Evolutionary conservation across 2,888 invertebrate species (phyloP).

Genomic region (Labia minor): DNA sequence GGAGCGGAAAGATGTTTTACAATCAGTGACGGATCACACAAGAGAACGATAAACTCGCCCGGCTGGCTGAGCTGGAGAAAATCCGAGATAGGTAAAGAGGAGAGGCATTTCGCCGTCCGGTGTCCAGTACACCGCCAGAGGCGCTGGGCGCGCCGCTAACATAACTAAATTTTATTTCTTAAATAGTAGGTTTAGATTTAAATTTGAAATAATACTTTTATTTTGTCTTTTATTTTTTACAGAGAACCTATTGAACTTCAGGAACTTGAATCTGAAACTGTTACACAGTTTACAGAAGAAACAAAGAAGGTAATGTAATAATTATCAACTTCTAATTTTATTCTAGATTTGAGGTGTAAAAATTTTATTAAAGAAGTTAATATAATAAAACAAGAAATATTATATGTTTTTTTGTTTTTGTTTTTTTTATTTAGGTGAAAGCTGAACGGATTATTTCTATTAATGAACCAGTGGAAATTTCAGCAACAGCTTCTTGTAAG

Average conservation of each 20-base stretch:
- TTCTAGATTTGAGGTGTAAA: conserved; percentile 24
- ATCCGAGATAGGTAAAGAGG: too few species aligned
- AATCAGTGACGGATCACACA: too few species aligned
- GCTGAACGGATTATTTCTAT: conserved; percentile 44
- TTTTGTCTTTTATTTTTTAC: conserved; percentile 22
- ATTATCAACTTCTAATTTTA: conserved; percentile 27
- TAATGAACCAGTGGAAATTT: conserved; percentile 48
- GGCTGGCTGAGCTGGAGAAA: too few species aligned
- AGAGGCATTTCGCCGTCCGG: too few species aligned
- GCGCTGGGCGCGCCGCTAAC: too few species aligned
- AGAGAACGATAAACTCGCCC: too few species aligned
- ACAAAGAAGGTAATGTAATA: conserved; percentile 29
- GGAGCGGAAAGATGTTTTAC: too few species aligned
- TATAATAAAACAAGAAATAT: not conserved
- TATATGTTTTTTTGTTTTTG: too few species aligned
- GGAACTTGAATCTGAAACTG: conserved; percentile 45
- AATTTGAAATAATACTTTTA: too few species aligned
- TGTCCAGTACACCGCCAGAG: too few species aligned
- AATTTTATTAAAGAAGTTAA: not conserved
- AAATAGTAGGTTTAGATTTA: too few species aligned
- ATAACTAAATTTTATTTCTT: too few species aligned
- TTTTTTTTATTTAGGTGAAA: conserved; percentile 17
- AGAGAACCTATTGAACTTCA: conserved; percentile 43
- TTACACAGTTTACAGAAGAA: conserved; percentile 44
- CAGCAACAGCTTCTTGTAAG: conserved; percentile 51